Evolutionary conservation across 2,797 vertebrate genomes (phyloP).

Genomic region (Coregonus suidteri): DNA sequence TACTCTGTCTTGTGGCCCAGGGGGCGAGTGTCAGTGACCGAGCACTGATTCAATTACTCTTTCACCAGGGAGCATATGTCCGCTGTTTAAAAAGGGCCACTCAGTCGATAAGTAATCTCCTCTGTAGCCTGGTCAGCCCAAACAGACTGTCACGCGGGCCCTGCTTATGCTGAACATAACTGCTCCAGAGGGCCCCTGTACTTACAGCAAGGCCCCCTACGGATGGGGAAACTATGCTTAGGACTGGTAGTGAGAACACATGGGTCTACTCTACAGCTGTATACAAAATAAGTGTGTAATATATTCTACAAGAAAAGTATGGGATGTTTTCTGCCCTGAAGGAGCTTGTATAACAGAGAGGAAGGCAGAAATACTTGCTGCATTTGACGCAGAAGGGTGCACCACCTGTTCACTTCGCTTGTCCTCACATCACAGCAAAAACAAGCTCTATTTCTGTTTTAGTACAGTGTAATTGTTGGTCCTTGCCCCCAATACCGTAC

Average conservation of each 20-base stretch:
- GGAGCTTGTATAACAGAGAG: not conserved
- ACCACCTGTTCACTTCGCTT: not conserved
- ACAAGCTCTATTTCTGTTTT: not conserved
- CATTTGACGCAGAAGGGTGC: not conserved
- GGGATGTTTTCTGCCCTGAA: not conserved
- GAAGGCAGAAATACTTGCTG: not conserved
- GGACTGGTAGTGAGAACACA: not conserved
- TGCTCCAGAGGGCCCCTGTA: not conserved
- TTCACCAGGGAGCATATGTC: constrained; percentile 15
- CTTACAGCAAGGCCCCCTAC: not conserved
- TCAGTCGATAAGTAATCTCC: constrained; percentile 51
- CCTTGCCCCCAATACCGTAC: too few species aligned
- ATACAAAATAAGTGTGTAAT: too few species aligned
- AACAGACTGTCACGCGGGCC: not conserved
- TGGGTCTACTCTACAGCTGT: not conserved
- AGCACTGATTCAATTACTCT: constrained; percentile 27
- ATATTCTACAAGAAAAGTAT: not conserved
- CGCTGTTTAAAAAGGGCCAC: constrained; percentile 15
- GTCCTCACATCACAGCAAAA: not conserved
- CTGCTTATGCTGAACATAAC: not conserved
- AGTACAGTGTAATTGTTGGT: too few species aligned
- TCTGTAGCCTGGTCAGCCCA: constrained; percentile 21
- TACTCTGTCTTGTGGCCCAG: not conserved
- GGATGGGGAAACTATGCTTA: not conserved
- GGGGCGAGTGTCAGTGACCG: constrained; percentile 17